Base-by-base conservation (phyloP, 1,140 invertebrate genomes). In the Homarus americanus region DNA sequence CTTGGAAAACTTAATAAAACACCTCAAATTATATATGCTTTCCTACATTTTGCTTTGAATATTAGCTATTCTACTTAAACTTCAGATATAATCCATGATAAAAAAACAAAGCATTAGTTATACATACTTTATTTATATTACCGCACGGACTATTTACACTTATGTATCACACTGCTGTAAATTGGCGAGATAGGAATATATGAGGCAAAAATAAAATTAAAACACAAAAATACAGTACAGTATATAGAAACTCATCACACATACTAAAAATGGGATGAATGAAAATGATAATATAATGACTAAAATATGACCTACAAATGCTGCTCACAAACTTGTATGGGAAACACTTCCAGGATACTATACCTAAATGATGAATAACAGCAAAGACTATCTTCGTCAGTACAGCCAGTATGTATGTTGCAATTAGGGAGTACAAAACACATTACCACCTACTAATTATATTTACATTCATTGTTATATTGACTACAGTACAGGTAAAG, bases 61-160 rank as follows among this genome's bases (percentile, higher is more conserved):
- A n/a, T n/a, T n/a, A n/a, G n/a, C n/a, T n/a, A n/a, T n/a, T n/a
- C n/a, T n/a, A 49, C 17, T 49, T 49, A 10, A 49, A 10, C 44
- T 58, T 5, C 63, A 69, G n/a, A 69, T 32, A 32, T 7, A 28
- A 17, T 7, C 2, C 63, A 66, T 24, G n/a, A 32, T 7, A 69
- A 32, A 28, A 32, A 69, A 32, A 69, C 63, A 69, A 69, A 58
- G 53, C 44, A 49, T 0, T 34, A 7, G n/a, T 69, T 69, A 69
- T 69, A 82, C 83, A 86, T 76, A 86, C 83, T 86, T 86, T 86
- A 86, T 86, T 86, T 86, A 76, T 86, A 86, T 86, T 86, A 86
- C 72, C 49, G 83, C 69, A 86, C 72, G 72, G 66, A 86, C 69
- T 86, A 86, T 86, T 75, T 86, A 86, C 83, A 86, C 83, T 75